Percentiles rank a stretch among this genome's conserved stretches.
These are phyloP conservation scores for Prosapia bicincta DNA, from an alignment of 2,888 invertebrate species.

Conservation along the genomic window DNA sequence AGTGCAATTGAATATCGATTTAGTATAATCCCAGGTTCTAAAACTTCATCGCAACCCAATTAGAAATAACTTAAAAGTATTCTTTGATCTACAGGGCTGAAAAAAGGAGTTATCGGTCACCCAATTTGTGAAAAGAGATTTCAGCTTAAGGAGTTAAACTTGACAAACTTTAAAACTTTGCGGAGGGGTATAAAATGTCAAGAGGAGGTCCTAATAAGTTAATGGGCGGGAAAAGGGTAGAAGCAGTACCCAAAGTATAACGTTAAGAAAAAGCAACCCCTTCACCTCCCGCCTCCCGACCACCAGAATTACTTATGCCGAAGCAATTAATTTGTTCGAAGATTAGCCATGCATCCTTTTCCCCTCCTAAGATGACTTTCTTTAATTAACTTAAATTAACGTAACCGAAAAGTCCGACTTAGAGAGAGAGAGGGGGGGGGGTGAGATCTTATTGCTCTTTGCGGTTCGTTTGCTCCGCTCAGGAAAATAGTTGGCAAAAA, in stretches of 20 bases:
- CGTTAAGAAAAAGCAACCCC: slow-evolving; percentile 21
- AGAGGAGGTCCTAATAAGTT: slow-evolving; percentile 35
- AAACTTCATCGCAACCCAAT: background rate
- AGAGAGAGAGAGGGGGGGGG: background rate
- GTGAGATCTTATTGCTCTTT: background rate
- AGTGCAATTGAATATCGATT: background rate
- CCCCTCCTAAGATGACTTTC: slow-evolving; percentile 25
- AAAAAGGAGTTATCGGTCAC: background rate
- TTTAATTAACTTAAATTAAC: slow-evolving; percentile 40
- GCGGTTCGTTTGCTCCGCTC: background rate
- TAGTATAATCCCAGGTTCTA: background rate
- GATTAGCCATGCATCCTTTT: slow-evolving; percentile 34
- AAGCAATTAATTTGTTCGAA: slow-evolving; percentile 39
- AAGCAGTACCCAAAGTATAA: slow-evolving; percentile 22
- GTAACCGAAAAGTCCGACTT: slow-evolving; percentile 21
- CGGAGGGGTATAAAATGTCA: background rate
- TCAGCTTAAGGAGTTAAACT: background rate
- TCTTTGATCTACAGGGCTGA: background rate
- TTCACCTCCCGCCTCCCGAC: slow-evolving; percentile 6
- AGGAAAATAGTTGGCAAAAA: slow-evolving; percentile 1
- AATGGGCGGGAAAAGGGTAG: slow-evolving; percentile 37
- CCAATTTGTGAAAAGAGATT: background rate
- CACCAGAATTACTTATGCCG: slow-evolving; percentile 38
- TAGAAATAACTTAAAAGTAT: background rate
- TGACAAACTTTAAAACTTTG: background rate